A percentile compares a stretch with the other conserved stretches of the same genome.
Conservation (phyloP, 2,113 vertebrate species). For the Gadus chalcogrammus region DNA sequence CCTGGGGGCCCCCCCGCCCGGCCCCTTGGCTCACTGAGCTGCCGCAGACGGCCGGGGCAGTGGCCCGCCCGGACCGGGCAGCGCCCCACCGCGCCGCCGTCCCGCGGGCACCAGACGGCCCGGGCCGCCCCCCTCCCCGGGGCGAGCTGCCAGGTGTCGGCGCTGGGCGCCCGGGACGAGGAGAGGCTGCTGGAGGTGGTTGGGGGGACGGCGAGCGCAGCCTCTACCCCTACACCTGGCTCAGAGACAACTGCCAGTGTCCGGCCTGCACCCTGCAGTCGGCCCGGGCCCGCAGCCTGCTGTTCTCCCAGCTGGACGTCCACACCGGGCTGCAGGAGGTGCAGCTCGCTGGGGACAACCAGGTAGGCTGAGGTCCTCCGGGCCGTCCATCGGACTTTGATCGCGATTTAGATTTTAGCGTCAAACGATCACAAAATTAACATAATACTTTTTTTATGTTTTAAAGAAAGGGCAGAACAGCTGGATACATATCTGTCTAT, state of each 20-base stretch:
- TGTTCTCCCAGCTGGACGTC: constrained; percentile 79
- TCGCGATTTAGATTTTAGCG: no score
- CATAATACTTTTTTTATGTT: no score
- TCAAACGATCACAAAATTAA: no score
- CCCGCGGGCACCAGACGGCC: constrained; percentile 45
- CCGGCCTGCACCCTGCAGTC: constrained; percentile 81
- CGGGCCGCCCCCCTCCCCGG: constrained; percentile 26
- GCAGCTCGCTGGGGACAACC: constrained; percentile 67
- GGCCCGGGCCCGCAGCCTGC: constrained; percentile 78
- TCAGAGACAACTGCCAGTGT: constrained; percentile 94
- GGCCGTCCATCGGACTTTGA: no score
- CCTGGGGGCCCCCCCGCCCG: not conserved
- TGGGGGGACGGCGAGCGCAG: constrained; percentile 84
- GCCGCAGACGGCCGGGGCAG: not conserved
- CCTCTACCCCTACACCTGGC: constrained; percentile 86
- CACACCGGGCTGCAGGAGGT: constrained; percentile 73
- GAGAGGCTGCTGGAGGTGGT: constrained; percentile 75
- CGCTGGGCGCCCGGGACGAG: constrained; percentile 63
- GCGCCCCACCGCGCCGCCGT: constrained; percentile 14
- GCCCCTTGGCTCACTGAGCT: not conserved
- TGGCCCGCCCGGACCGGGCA: not conserved
- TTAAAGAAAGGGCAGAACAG: no score
- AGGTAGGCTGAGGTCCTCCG: constrained; percentile 67
- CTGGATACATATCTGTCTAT: no score
- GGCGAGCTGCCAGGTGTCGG: constrained; percentile 53